phyloP scores from a whole-genome alignment of 1,140 invertebrate species.

The Akabosia matsudoensis region DNA sequence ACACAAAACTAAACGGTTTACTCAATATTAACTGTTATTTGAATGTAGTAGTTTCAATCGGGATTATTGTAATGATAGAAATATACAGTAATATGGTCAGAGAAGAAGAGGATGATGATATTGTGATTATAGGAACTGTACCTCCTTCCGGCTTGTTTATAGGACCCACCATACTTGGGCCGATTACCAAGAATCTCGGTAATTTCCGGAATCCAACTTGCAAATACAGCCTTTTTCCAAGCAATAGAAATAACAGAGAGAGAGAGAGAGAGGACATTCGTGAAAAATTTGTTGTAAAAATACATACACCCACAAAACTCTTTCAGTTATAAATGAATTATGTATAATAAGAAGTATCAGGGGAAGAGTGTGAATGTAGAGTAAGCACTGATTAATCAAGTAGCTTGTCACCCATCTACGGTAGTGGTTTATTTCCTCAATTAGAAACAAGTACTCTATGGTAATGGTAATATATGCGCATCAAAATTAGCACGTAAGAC shows the following conservation, averaged over 20 bases:
- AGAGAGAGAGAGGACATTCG: conserved; percentile 25
- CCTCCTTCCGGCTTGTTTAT: conserved; percentile 95
- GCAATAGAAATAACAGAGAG: conserved; percentile 33
- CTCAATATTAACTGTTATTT: neutral
- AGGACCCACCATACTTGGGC: conserved; percentile 96
- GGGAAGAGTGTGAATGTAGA: neutral
- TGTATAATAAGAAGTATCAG: neutral
- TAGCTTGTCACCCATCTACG: neutral
- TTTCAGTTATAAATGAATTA: conserved; percentile 1
- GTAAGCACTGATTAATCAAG: neutral
- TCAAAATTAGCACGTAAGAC: neutral
- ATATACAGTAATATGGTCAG: conserved; percentile 27
- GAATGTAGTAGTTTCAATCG: neutral
- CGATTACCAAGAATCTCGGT: conserved; percentile 92
- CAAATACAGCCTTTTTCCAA: conserved; percentile 84
- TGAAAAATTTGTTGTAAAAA: conserved; percentile 55
- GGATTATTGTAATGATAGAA: conserved; percentile 9
- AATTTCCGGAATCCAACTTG: conserved; percentile 99
- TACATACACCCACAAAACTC: conserved; percentile 55
- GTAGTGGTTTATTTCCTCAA: too few relatives aligned
- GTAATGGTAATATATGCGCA: neutral
- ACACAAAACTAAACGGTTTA: neutral
- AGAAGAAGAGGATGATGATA: conserved; percentile 31
- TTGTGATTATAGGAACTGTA: conserved; percentile 56
- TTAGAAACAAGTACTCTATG: too few relatives aligned